Base-by-base conservation (phyloP, 2,888 invertebrate species). In the Epinotia bilunana region DNA sequence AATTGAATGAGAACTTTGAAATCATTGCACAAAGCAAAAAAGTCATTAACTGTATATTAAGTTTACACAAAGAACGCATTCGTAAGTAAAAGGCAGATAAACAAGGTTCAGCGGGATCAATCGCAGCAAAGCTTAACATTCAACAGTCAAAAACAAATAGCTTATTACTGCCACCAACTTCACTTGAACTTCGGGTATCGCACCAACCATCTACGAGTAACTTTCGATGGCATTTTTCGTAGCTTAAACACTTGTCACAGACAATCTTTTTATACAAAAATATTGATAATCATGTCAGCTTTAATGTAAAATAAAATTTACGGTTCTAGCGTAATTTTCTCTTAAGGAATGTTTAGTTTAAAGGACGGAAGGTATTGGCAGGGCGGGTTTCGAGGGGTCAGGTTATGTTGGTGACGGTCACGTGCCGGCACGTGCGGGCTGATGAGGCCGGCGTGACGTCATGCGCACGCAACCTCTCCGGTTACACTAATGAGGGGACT, bases 111-210 rank as follows among this genome's bases (percentile, higher is more conserved):
- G 49, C 55, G 23, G 63, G 69, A 74, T 74, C 74, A 74, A 74
- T 74, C 64, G 70, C 74, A 71, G 70, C 74, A 53, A 33, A 74
- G 74, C 74, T 49, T 23, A 71, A 75, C 73, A 28, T 61, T 55
- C 72, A 72, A 75, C 75, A 72, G 75, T 75, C 75, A 71, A 71
- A 72, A 71, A 75, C 75, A 75, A 75, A 75, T 46, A 75, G 72
- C 75, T 75, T 75, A 75, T 75, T 75, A 72, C 46, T 61, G 13
- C 43, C 11, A 43, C 74, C 70, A 71, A 13, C 33, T 11, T 43
- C 43, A 43, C 16, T 5, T 55, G 74, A 60, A 13, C 74, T 49
- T 11, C 23, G 11, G 12, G 0, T 16, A 20, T 46, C 39, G 39
- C 49, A 33, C 16, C 13, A 39, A 9, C 9, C n/a, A 60, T 2